phyloP scores from a whole-genome alignment of 2,113 vertebrate species.

The Clarias magur region DNA sequence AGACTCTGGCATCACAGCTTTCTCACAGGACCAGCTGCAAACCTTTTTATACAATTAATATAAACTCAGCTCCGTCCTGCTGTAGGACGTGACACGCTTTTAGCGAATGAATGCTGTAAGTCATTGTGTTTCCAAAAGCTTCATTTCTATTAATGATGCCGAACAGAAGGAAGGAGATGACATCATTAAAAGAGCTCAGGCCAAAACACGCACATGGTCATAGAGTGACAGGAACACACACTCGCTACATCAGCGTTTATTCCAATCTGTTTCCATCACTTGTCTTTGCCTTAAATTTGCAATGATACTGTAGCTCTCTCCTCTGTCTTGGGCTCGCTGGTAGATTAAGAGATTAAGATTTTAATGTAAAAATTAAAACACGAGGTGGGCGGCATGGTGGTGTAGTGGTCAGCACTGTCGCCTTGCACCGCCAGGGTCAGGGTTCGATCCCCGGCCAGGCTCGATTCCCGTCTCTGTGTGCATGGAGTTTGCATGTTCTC shows the following conservation, averaged over 20 bases:
- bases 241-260: constrained; percentile 18
- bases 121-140: background rate
- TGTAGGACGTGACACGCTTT: background rate
- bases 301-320: background rate
- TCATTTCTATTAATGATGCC: background rate
- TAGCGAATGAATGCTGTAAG: background rate
- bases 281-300: background rate
- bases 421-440: no score
- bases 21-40: background rate
- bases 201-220: constrained; percentile 2
- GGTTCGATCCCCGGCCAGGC: no score
- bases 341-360: background rate
- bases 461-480: no score
- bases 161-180: background rate
- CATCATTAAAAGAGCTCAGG: background rate
- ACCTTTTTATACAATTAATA: background rate
- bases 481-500: no score
- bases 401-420: no score
- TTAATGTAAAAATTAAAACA: no score
- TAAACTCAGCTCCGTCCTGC: background rate
- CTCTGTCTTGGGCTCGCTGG: background rate
- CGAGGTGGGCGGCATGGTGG: no score
- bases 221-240: background rate
- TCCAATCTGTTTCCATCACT: background rate
- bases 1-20: background rate